Base-by-base conservation (phyloP, 2,797 vertebrate species). In the Kryptolebias ocellatus region DNA sequence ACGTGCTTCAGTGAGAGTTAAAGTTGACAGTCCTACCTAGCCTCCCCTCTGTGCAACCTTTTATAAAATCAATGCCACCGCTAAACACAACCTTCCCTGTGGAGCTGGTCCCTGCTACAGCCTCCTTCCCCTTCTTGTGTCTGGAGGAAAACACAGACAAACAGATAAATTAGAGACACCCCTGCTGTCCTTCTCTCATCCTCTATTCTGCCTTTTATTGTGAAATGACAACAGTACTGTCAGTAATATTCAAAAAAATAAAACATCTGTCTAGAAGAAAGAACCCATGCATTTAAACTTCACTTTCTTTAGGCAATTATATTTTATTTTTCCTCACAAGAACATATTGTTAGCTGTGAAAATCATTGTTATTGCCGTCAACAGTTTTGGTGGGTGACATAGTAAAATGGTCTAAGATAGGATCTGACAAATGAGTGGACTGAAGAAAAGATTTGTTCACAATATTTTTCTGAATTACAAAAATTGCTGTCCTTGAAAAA, bases 51-150 rank as follows among this genome's bases (percentile, higher is more conserved):
- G 90, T 0, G 86, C 87, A 92, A 92, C 91, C 92, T 93, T 93
- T 93, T 88, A 93, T 82, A 90, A 92, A 94, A 94, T 94, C 92
- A 91, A 94, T 94, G 90, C 78, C 67, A 76, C 80, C 81, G 89
- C 91, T 90, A 91, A 93, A 93, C 86, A 87, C 86, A 91, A 83
- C 85, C 79, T 82, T 78, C 86, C 82, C 83, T 64, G 76, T 73
- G 77, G 89, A 83, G 83, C 72, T 8, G 57, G 66, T 76, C 72
- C 78, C 80, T 84, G 87, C 89, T 89, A 85, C 70, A 84, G 79
- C 72, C 77, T 83, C 70, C 71, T 87, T 80, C 74, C 69, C 73
- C 70, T 83, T 88, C 80, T 50, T 60, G 57, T 60, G 46, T 62
- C 68, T 64, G 70, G 72, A 85, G 73, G 87, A 89, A 92, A 92